phyloP scores from a whole-genome alignment of 1,140 invertebrate genomes.

The Amyelois transitella region DNA sequence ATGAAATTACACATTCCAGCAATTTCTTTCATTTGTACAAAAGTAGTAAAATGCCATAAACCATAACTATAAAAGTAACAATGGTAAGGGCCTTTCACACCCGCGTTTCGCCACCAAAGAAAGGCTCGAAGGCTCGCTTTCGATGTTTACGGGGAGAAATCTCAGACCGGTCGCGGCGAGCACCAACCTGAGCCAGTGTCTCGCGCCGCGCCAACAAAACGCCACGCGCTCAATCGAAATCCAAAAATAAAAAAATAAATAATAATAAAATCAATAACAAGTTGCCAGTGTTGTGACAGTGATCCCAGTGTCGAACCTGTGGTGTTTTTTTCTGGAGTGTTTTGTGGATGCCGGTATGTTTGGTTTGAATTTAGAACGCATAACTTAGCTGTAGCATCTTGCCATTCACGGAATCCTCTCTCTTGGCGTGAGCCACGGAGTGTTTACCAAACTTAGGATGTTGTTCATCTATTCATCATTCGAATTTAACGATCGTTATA shows the following conservation, averaged over 20 bases:
- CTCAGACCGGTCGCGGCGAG: slow-evolving; percentile 44
- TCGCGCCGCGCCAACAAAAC: slow-evolving; percentile 31
- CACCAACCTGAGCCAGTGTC: slow-evolving; percentile 37
- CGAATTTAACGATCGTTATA: not conserved
- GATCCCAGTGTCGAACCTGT: not conserved
- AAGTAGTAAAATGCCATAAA: no score
- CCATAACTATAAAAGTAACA: no score
- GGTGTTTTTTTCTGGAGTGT: not conserved
- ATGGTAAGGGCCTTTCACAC: slow-evolving; percentile 30
- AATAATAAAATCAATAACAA: not conserved
- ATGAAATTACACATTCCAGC: slow-evolving; percentile 12
- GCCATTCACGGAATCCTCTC: not conserved
- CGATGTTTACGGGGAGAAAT: slow-evolving; percentile 71
- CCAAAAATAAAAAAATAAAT: not conserved
- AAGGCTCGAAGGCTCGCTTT: slow-evolving; percentile 66
- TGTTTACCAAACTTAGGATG: not conserved
- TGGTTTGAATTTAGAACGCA: not conserved
- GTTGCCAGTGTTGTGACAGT: slow-evolving; percentile 2
- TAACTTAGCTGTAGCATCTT: not conserved
- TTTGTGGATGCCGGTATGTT: slow-evolving; percentile 1
- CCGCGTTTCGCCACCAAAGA: slow-evolving; percentile 62
- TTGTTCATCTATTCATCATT: not conserved
- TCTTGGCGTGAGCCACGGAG: not conserved
- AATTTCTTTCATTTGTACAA: no score
- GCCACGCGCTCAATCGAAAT: slow-evolving; percentile 18